These are phyloP conservation scores for Andrena bucephala DNA, from an alignment of 2,888 invertebrate species.

Conservation along the genomic window DNA sequence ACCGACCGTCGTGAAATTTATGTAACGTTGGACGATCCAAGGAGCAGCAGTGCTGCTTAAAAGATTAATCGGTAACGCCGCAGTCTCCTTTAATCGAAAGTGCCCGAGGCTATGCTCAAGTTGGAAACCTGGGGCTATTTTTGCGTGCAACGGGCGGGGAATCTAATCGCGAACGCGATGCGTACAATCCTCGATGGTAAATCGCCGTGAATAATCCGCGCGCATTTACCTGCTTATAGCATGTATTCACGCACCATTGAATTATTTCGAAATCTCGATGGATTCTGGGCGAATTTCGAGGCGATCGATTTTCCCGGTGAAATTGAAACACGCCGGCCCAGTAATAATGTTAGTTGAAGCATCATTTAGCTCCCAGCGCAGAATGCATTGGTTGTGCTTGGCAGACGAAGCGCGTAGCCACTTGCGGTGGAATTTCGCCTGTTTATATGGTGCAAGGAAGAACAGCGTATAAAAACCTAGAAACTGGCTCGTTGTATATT, in stretches of 20 bases:
- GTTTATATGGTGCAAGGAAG: background rate
- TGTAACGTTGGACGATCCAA: background rate
- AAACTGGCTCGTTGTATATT: background rate
- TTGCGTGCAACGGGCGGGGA: background rate
- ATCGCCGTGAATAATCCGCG: conserved; percentile 29
- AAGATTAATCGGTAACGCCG: background rate
- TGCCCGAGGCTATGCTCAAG: no score
- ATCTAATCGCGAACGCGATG: background rate
- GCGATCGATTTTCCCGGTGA: conserved; percentile 47
- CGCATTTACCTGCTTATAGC: conserved; percentile 38
- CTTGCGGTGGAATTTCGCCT: background rate
- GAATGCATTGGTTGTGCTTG: background rate
- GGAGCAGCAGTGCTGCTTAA: background rate
- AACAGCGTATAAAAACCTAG: background rate
- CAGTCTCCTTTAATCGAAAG: background rate
- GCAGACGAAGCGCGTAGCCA: background rate
- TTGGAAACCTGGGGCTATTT: background rate
- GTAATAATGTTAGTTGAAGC: conserved; percentile 36
- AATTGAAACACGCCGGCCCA: conserved; percentile 48
- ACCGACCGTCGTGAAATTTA: background rate
- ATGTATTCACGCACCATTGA: conserved; percentile 34
- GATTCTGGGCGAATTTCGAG: conserved; percentile 37
- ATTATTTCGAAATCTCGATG: conserved; percentile 58
- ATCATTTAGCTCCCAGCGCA: conserved; percentile 15
- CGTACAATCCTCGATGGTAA: conserved; percentile 9